Evolutionary conservation across 2,113 vertebrate species (phyloP).

Genomic region (Neolamprologus cancellatus): DNA sequence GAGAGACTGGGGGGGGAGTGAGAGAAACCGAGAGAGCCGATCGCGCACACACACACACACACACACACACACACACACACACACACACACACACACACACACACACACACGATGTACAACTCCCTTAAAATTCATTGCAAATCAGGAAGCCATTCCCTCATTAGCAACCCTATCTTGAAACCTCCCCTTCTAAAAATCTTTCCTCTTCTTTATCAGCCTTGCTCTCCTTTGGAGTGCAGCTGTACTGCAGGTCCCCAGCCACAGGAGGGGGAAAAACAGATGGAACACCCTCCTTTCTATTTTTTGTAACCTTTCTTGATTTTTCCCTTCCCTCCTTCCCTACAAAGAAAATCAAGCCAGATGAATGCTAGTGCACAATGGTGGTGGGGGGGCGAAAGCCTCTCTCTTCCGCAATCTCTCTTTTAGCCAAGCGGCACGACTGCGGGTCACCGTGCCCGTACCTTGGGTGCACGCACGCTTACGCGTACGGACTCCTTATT

Average conservation of each 20-base stretch:
- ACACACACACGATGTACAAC: background rate
- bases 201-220: background rate
- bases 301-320: constrained; percentile 2
- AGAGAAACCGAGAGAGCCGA: too few species aligned
- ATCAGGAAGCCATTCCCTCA: constrained; percentile 33
- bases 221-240: constrained; percentile 19
- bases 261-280: constrained; percentile 20
- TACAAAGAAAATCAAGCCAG: constrained; percentile 39
- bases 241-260: constrained; percentile 20
- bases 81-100: background rate
- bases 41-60: too few species aligned
- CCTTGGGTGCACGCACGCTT: background rate
- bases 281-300: constrained; percentile 3
- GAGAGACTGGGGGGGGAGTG: too few species aligned
- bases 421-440: background rate
- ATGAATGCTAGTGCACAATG: constrained; percentile 10
- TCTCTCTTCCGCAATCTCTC: background rate
- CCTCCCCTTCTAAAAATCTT: background rate
- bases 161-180: background rate
- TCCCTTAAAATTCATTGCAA: constrained; percentile 2
- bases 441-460: constrained; percentile 7
- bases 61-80: background rate
- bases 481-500: background rate
- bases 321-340: background rate
- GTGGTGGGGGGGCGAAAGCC: background rate